Base-by-base conservation (phyloP, 2,113 vertebrate species). In the Trachemys scripta region DNA sequence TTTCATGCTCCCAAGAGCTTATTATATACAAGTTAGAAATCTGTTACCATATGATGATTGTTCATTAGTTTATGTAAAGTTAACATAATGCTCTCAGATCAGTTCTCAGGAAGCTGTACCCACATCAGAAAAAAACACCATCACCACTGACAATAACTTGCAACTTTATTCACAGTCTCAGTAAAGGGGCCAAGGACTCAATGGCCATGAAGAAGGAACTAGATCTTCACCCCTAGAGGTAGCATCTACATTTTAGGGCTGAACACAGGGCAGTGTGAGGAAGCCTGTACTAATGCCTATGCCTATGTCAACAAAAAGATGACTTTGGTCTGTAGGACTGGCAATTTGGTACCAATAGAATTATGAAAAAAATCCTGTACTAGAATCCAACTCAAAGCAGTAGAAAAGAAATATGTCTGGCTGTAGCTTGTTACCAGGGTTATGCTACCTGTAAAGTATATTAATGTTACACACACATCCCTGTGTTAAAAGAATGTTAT, bases 11-110 rank as follows among this genome's bases (percentile, higher is more conserved):
- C 13, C 81, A 85, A 85, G 54, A 95, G 88, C 10, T 51, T 91
- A 65, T 75, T 82, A 47, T 42, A 88, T 93, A 69, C 75, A 14
- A 45, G 10, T 27, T 47, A 78, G 24, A 47, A 45, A 76, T 27
- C 22, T 45, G 42, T 76, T 45, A 76, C 22, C 42, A 27, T 25
- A 50, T 81, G 50, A 11, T 87, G 31, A 94, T 45, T 76, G 75
- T 79, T 88, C 0, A 0, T 78, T 93, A 29, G 7, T 13, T 24
- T 85, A 27, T 57, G 4, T 80, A 83, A 87, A 90, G 12, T 35
- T 65, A 94, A 93, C 45, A 11, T 80, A 80, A 31, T 54, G 35
- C 16, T 83, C 62, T 84, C 89, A 95, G 50, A 92, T 87, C 49
- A 0, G 0, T 86, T 88, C 81, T 72, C 65, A 81, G 79, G 89